Evolutionary conservation across 2,888 invertebrate species (phyloP).

Genomic region (Tuta absoluta): DNA sequence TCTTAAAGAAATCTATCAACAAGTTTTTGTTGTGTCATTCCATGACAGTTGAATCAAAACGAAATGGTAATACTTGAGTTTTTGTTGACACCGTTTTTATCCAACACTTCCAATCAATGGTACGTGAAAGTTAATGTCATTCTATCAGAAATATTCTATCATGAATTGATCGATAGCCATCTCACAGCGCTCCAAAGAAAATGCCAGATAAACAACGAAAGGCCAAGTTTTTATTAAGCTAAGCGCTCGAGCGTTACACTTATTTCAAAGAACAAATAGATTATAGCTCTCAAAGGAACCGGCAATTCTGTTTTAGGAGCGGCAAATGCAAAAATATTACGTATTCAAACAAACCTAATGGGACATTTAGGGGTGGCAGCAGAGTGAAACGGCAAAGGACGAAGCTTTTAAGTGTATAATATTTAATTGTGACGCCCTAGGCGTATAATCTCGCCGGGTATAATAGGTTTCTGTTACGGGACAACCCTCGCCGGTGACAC

Average conservation of each 20-base stretch:
- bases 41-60: conserved; percentile 57
- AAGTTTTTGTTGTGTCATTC: conserved; percentile 50
- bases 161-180: conserved; percentile 16
- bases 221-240: conserved; percentile 68
- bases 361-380: conserved; percentile 82
- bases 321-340: conserved; percentile 82
- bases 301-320: conserved; percentile 78
- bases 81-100: conserved; percentile 50
- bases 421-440: conserved; percentile 82
- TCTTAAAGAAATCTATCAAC: conserved; percentile 20
- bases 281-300: conserved; percentile 80
- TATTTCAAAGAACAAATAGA: conserved; percentile 81
- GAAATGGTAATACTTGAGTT: conserved; percentile 49
- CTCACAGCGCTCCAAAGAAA: conserved; percentile 30
- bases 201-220: conserved; percentile 55
- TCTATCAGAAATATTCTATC: conserved; percentile 38
- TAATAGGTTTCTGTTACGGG: conserved; percentile 82
- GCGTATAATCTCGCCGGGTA: conserved; percentile 82
- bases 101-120: conserved; percentile 37
- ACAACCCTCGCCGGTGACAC: conserved; percentile 78
- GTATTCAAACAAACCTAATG: conserved; percentile 82
- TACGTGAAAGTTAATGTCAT: conserved; percentile 54
- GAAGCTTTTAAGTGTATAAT: conserved; percentile 82
- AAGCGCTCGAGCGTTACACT: conserved; percentile 76
- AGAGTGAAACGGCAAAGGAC: conserved; percentile 81